Evolutionary conservation across 35 echinoderm and acorn worm genomes (phyloP).

Genomic region (Ptychodera flava): DNA sequence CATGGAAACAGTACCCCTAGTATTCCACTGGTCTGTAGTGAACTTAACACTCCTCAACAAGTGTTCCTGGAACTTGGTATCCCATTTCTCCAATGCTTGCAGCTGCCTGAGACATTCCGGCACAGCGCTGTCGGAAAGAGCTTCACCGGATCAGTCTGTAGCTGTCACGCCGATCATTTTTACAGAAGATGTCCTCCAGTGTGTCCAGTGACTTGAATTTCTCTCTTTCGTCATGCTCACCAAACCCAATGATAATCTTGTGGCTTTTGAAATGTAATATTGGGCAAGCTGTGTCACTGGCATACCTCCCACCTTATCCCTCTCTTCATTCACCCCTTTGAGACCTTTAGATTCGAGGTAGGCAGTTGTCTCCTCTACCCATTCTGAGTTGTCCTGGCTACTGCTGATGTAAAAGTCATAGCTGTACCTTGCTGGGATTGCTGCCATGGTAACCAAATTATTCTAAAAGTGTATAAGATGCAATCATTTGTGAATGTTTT

Average conservation of each 20-base stretch:
- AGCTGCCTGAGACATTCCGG: not conserved
- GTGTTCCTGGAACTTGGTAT: not conserved
- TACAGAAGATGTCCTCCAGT: not conserved
- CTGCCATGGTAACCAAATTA: too few species aligned
- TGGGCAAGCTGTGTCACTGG: not conserved
- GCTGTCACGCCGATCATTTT: not conserved
- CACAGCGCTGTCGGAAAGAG: not conserved
- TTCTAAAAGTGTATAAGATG: too few species aligned
- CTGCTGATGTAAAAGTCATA: not conserved
- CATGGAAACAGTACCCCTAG: too few species aligned
- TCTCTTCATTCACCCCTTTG: not conserved
- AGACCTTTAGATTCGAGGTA: not conserved
- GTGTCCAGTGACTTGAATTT: not conserved
- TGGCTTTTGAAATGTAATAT: not conserved
- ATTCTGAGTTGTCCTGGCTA: not conserved
- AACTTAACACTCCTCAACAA: not conserved
- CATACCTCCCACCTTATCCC: not conserved
- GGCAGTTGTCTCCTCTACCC: not conserved
- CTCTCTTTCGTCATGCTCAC: not conserved
- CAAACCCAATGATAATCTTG: not conserved
- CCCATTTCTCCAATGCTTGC: not conserved
- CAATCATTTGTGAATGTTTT: too few species aligned
- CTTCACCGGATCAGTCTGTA: not conserved
- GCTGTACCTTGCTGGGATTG: not conserved
- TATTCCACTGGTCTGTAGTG: too few species aligned